Percentiles rank a stretch among this genome's conserved stretches.
phyloP scores from a whole-genome alignment of 2,113 vertebrate genomes.

The Micromys minutus region DNA sequence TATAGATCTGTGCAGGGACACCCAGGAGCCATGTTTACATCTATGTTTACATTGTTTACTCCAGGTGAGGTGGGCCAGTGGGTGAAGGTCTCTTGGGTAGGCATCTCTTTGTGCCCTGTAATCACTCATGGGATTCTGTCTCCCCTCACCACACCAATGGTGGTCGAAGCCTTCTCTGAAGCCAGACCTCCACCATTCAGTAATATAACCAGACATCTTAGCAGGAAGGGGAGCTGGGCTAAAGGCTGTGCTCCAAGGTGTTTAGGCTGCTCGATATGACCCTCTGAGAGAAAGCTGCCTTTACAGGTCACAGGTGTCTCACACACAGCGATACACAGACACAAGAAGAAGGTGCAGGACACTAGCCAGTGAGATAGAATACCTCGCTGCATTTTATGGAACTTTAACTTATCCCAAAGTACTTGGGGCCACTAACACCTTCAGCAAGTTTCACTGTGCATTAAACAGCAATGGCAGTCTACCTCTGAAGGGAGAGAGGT shows the following conservation, averaged over 20 bases:
- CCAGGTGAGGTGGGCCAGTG: not conserved
- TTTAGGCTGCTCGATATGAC: rapidly evolving
- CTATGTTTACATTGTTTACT: not conserved
- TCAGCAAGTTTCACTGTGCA: not conserved
- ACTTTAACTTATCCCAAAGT: not conserved
- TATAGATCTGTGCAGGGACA: no score
- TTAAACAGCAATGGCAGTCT: not conserved
- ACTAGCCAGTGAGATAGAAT: not conserved
- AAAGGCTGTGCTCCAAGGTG: not conserved
- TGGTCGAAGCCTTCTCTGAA: not conserved
- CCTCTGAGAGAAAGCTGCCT: not conserved
- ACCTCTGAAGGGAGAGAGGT: not conserved
- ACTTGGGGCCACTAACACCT: no score
- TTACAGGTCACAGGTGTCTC: rapidly evolving
- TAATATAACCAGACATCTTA: no score
- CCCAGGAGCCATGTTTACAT: rapidly evolving
- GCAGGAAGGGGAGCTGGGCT: no score
- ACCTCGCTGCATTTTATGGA: rapidly evolving
- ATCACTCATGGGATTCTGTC: not conserved
- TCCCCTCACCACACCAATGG: not conserved
- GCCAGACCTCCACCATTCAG: rapidly evolving
- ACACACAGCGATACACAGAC: not conserved
- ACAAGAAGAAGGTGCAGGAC: not conserved
- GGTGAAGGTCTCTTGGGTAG: not conserved
- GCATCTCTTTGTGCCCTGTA: not conserved